A percentile compares a stretch with the other conserved stretches of the same genome.
phyloP scores from a whole-genome alignment of 2,888 invertebrate species.

The Diabrotica balteata region DNA sequence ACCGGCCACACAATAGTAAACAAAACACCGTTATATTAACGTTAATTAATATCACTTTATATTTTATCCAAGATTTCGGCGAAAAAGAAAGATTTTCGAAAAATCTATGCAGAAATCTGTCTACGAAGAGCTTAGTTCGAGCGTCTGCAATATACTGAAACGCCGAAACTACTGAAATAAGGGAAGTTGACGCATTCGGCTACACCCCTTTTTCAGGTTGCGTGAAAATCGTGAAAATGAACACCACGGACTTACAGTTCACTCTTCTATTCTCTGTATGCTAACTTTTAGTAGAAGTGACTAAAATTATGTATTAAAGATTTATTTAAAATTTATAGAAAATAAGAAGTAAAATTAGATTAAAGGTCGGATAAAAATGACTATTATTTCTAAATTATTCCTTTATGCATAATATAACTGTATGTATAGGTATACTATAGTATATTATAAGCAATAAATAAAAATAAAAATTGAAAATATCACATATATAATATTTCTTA shows the following conservation, averaged over 20 bases:
- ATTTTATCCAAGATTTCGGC: background rate
- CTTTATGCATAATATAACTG: no score
- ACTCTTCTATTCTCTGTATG: background rate
- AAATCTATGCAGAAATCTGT: background rate
- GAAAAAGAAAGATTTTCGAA: background rate
- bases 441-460: no score
- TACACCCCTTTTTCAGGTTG: conserved; percentile 41
- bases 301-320: background rate
- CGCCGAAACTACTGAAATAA: conserved; percentile 32
- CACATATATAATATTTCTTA: no score
- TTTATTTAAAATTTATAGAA: no score
- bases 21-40: no score
- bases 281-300: background rate
- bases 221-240: conserved; percentile 38
- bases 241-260: conserved; percentile 19
- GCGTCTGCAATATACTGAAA: conserved; percentile 32
- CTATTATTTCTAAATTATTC: no score
- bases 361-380: no score
- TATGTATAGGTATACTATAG: no score
- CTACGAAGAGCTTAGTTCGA: background rate
- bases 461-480: no score
- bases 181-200: conserved; percentile 40
- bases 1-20: no score
- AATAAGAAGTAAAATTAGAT: no score
- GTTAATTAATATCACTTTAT: no score